Conservation (phyloP, 1,140 invertebrate species). For the Bradysia coprophila region DNA sequence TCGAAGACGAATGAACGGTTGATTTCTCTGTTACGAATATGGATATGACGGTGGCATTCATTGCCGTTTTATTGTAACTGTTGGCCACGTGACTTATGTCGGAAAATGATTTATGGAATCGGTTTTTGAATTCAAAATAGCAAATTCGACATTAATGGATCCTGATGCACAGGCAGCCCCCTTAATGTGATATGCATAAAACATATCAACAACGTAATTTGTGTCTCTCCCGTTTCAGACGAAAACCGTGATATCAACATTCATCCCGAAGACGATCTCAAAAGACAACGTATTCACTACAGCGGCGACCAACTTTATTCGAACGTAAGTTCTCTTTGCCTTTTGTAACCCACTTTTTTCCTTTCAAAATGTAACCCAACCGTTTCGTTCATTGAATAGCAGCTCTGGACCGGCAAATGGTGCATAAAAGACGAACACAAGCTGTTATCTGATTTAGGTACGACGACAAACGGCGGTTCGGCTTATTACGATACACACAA, state of each 20-base stretch:
- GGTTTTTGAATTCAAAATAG: no score
- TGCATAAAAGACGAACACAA: slow-evolving; percentile 77
- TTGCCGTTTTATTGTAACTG: no score
- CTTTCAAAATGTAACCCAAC: no score
- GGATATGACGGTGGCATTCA: no score
- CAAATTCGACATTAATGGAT: no score
- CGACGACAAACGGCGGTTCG: slow-evolving; percentile 24
- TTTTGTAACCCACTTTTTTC: no score
- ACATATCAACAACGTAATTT: not conserved
- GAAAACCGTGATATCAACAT: slow-evolving; percentile 71
- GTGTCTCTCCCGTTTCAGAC: slow-evolving; percentile 35
- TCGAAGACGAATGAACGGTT: no score
- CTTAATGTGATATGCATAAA: no score
- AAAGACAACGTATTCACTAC: slow-evolving; percentile 68
- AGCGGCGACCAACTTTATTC: slow-evolving; percentile 79
- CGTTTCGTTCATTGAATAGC: slow-evolving; percentile 15
- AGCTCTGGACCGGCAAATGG: slow-evolving; percentile 77
- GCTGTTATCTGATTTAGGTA: slow-evolving; percentile 58
- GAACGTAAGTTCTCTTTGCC: slow-evolving; percentile 46
- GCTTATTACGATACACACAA: slow-evolving; percentile 42
- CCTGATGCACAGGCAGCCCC: no score
- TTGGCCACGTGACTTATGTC: no score
- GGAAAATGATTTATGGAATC: no score
- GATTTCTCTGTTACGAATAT: no score
- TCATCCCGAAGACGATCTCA: slow-evolving; percentile 65